phyloP scores from a whole-genome alignment of 2,113 vertebrate genomes.

The Pipa parva region DNA sequence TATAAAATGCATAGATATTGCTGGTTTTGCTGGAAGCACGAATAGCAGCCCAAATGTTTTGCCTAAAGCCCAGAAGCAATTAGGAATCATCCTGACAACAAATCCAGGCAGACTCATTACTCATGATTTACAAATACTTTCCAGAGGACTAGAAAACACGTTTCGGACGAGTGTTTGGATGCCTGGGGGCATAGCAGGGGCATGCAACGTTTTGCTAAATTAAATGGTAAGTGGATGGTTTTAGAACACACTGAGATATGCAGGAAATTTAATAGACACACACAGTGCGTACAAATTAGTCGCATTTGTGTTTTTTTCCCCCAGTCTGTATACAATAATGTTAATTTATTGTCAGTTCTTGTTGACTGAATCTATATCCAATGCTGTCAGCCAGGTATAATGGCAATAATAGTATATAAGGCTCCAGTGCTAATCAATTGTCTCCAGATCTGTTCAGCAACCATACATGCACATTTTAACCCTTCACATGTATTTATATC shows the following conservation, averaged over 20 bases:
- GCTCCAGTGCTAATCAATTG: neutral
- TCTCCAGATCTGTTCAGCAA: no score
- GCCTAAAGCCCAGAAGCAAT: conserved; percentile 43
- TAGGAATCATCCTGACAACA: conserved; percentile 43
- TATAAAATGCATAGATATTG: conserved; percentile 34
- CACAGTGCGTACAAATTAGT: conserved; percentile 8
- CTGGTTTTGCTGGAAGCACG: conserved; percentile 32
- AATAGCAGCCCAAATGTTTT: conserved; percentile 41
- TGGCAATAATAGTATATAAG: neutral
- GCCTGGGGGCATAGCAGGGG: conserved; percentile 36
- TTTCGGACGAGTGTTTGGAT: conserved; percentile 40
- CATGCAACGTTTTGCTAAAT: conserved; percentile 38
- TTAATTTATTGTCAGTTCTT: conserved; percentile 19
- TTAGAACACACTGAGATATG: conserved; percentile 32
- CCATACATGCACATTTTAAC: no score
- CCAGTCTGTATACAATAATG: conserved; percentile 1
- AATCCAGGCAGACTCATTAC: conserved; percentile 43
- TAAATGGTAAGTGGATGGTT: conserved; percentile 37
- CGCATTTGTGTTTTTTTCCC: conserved; percentile 5
- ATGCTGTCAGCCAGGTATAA: neutral
- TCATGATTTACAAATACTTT: conserved; percentile 44
- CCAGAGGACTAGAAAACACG: conserved; percentile 39
- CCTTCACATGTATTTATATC: neutral
- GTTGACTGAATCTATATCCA: conserved; percentile 7
- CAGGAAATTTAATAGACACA: conserved; percentile 30